Base-by-base conservation (phyloP, 1,140 invertebrate species). In the Drosophila sp. region DNA sequence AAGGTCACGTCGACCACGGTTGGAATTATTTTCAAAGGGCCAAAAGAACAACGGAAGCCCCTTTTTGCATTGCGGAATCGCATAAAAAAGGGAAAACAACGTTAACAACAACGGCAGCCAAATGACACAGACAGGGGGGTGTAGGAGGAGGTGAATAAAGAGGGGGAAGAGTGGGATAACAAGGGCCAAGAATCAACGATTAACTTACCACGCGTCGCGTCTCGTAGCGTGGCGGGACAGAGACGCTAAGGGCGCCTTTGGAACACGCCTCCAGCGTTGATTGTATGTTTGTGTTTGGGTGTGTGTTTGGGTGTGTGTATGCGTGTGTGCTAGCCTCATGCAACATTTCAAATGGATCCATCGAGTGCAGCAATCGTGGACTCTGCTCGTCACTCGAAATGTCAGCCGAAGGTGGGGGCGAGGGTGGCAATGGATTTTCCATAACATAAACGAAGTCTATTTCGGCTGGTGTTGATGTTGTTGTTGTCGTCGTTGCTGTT, bases 121-220 rank as follows among this genome's bases (percentile, higher is more conserved):
- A 27, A 80, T 70, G 71, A 56, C 46, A 38, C 51, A 34, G 21
- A 21, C 21, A 43, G 4, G 11, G 21, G 18, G 41, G 21, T 27
- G 21, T 6, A 43, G 53, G 25, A 46, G 18, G 18, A 32, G n/a
- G 18, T n/a, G n/a, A n/a, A 48, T 2, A 14, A 9, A 7, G n/a
- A 25, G 0, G 11, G n/a, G 16, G 7, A 14, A 11, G 38, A 7
- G 14, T 9, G 29, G 3, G n/a, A 25, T 14, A 8, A n/a, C 21
- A 40, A 3, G 13, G 54, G 57, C 25, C 21, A 50, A 69, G 50
- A 65, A 66, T 78, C 57, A 62, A 67, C 66, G 73, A 62, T 82
- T 82, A 89, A 73, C 82, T 87, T 82, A 87, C 82, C 82, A 89
- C 82, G 78, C 82, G 82, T 62, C 82, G 82, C 51, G 82, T 87